phyloP scores from a whole-genome alignment of 2,888 invertebrate species.

The Dynastes grantii region DNA sequence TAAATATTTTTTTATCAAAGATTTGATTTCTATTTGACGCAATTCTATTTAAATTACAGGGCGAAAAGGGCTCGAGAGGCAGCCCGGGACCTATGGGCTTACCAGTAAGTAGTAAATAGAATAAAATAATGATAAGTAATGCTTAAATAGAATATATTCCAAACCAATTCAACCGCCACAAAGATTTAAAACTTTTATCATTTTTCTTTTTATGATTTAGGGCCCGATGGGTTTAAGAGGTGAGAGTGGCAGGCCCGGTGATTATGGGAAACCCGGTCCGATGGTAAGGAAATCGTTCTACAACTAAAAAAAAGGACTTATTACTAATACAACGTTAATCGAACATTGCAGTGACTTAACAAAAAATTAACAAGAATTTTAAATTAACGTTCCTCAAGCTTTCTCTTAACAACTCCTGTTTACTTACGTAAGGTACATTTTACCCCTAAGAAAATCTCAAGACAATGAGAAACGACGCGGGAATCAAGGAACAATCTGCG shows the following conservation, averaged over 20 bases:
- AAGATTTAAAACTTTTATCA: slow-evolving; percentile 39
- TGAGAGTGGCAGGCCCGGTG: slow-evolving; percentile 81
- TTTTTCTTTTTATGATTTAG: slow-evolving; percentile 68
- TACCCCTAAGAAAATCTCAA: background rate
- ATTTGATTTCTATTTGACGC: no score
- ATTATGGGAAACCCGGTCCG: slow-evolving; percentile 83
- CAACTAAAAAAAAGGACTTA: slow-evolving; percentile 61
- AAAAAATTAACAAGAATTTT: slow-evolving; percentile 57
- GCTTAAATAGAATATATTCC: no score
- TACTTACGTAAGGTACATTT: background rate
- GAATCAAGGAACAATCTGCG: slow-evolving; percentile 55
- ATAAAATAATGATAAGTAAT: background rate
- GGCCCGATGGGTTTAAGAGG: slow-evolving; percentile 89
- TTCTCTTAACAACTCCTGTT: slow-evolving; percentile 41
- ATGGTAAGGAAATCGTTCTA: slow-evolving; percentile 80
- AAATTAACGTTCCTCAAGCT: slow-evolving; percentile 48
- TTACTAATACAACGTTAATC: slow-evolving; percentile 61
- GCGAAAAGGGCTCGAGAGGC: slow-evolving; percentile 86
- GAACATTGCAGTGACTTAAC: slow-evolving; percentile 69
- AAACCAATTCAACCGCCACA: background rate
- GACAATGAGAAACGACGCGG: slow-evolving; percentile 23
- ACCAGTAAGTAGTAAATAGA: slow-evolving; percentile 82
- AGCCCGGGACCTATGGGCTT: slow-evolving; percentile 96
- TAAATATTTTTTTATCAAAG: no score
- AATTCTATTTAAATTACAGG: slow-evolving; percentile 73